These are phyloP conservation scores for Acrocephalus arundinaceus DNA, from an alignment of 2,113 vertebrate genomes.

Conservation along the genomic window DNA sequence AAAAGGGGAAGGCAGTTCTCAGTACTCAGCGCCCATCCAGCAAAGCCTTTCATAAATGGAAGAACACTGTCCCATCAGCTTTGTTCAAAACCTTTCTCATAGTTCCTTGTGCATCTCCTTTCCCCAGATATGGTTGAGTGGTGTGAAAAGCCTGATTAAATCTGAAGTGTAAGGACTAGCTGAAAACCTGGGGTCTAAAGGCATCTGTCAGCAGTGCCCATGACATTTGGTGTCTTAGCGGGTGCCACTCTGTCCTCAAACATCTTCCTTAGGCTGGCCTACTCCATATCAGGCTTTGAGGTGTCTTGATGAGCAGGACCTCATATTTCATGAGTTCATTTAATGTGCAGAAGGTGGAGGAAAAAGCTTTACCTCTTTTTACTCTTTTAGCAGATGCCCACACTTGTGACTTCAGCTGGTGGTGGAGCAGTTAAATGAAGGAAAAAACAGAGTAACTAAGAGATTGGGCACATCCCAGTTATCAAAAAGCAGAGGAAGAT, in stretches of 20 bases:
- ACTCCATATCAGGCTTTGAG: neutral
- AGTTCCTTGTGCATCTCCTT: neutral
- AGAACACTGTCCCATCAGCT: neutral
- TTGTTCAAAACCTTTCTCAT: neutral
- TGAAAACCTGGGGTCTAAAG: neutral
- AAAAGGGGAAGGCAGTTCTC: neutral
- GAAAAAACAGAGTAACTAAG: neutral
- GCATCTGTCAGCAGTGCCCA: neutral
- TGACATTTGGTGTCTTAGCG: neutral
- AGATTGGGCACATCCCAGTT: neutral
- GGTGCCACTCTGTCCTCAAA: neutral
- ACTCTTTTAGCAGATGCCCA: neutral
- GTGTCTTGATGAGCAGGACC: neutral
- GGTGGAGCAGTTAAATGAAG: neutral
- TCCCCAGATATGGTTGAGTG: neutral
- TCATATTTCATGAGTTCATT: neutral
- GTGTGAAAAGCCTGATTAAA: neutral
- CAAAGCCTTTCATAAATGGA: neutral
- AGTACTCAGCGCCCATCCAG: neutral
- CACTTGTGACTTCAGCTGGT: neutral
- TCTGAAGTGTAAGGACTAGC: neutral
- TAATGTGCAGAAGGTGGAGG: neutral
- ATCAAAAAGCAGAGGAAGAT: neutral
- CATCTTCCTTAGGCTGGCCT: neutral
- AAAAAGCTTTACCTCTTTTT: neutral